Percentiles rank a stretch among this genome's conserved stretches.
Evolutionary conservation across 2,113 vertebrate species (phyloP).

Genomic region (Pterocles orientalis): DNA sequence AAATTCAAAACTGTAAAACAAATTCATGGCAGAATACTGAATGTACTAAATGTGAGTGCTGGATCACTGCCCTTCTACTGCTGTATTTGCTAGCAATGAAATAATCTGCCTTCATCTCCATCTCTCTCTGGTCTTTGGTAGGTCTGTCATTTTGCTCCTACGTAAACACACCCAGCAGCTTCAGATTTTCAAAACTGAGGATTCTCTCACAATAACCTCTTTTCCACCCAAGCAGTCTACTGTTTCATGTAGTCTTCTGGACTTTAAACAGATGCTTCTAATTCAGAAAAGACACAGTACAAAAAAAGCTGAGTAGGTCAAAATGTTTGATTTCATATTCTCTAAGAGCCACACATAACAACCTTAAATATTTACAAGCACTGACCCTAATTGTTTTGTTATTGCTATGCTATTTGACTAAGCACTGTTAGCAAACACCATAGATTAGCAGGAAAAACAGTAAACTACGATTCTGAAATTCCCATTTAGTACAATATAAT

Average conservation of each 20-base stretch:
- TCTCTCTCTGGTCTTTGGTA: neutral
- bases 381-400: neutral
- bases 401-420: neutral
- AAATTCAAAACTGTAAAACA: neutral
- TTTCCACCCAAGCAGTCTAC: slow-evolving; percentile 2
- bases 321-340: neutral
- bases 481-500: neutral
- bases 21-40: neutral
- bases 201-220: neutral
- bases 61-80: neutral
- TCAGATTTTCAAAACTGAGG: neutral
- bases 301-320: neutral
- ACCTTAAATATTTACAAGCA: neutral
- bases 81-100: neutral
- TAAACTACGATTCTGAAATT: neutral
- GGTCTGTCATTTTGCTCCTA: neutral
- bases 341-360: neutral
- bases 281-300: neutral
- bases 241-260: neutral
- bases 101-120: neutral
- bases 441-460: neutral
- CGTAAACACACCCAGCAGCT: neutral
- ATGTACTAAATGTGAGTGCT: neutral
- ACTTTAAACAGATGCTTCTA: neutral
- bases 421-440: neutral